Base-by-base conservation (phyloP, 2,888 invertebrate genomes). In the Drosophila buzzatii region DNA sequence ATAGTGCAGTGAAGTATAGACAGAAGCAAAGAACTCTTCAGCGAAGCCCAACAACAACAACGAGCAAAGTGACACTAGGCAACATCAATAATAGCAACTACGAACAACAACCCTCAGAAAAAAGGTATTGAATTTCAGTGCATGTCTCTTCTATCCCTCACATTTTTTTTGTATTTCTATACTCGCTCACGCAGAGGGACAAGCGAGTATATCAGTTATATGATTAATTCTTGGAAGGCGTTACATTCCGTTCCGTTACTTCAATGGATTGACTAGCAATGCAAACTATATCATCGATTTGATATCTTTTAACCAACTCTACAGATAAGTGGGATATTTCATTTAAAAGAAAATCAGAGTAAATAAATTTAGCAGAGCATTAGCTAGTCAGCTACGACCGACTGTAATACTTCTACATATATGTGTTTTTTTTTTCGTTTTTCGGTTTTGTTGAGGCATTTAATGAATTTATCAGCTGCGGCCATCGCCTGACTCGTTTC, bases 391-490 rank as follows among this genome's bases (percentile, higher is more conserved):
- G 51, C 8, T 18, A 51, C 18, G 18, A 14, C 20, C 51, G 39
- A 37, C 23, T 23, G 31, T 9, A 27, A 49, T 37, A 9, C 9
- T 37, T 16, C n/a, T n/a, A n/a, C n/a, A n/a, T n/a, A 16, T 16
- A 16, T 39, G 27, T 56, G 41, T 64, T 37, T 35, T 44, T 42
- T n/a, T 49, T 44, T 56, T 44, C 61, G 37, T 41, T 44, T 47
- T n/a, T 51, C 44, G 55, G 59, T 69, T 56, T 72, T 63, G 70
- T 64, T 71, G 61, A 70, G 63, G 74, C 75, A 74, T 88, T 83
- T 81, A 88, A 85, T 84, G 89, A 86, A 88, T 85, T 88, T 88
- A 85, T 86, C 89, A 84, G 86, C 82, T 88, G 88, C 70, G 72
- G 72, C 76, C 81, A 86, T 86, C 84, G 70, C 64, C 65, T 59